phyloP scores from a whole-genome alignment of 2,888 invertebrate genomes.

The Chloroclysta siterata region DNA sequence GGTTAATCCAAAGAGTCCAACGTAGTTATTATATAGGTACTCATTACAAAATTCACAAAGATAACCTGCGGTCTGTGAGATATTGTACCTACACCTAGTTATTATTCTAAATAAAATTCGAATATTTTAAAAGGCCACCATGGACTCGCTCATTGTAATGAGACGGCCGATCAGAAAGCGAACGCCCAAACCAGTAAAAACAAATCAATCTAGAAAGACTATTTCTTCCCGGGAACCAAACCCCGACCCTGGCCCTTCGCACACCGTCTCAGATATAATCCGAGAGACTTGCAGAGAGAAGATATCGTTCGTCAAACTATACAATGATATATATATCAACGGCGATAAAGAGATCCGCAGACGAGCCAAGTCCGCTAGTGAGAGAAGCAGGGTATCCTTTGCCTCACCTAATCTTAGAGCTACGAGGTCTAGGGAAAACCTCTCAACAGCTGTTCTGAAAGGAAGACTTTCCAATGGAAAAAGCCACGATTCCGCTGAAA shows the following conservation, averaged over 20 bases:
- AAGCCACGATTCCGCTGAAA: not conserved
- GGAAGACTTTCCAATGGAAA: not conserved
- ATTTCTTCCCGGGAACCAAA: not conserved
- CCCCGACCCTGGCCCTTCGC: slow-evolving; percentile 1
- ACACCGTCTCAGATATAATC: slow-evolving; percentile 7
- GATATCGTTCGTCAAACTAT: slow-evolving; percentile 52
- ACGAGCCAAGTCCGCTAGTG: slow-evolving; percentile 16
- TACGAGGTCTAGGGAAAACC: slow-evolving; percentile 10
- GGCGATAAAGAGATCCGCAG: slow-evolving; percentile 13
- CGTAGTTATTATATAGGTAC: no score
- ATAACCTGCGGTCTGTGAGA: no score
- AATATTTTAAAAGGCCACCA: no score
- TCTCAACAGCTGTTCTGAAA: not conserved
- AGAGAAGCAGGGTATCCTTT: not conserved
- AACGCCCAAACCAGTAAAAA: slow-evolving; percentile 10
- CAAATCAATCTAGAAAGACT: slow-evolving; percentile 10
- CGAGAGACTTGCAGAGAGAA: slow-evolving; percentile 14
- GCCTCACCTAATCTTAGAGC: not conserved
- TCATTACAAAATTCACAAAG: no score
- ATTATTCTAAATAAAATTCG: not conserved
- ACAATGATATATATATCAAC: slow-evolving; percentile 39
- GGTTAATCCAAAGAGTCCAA: no score
- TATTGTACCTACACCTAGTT: not conserved
- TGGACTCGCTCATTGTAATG: slow-evolving; percentile 48
- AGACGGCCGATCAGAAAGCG: slow-evolving; percentile 26